Percentiles rank a stretch among this genome's conserved stretches.
phyloP scores from a whole-genome alignment of 2,797 vertebrate species.

The Pagetopsis macropterus region DNA sequence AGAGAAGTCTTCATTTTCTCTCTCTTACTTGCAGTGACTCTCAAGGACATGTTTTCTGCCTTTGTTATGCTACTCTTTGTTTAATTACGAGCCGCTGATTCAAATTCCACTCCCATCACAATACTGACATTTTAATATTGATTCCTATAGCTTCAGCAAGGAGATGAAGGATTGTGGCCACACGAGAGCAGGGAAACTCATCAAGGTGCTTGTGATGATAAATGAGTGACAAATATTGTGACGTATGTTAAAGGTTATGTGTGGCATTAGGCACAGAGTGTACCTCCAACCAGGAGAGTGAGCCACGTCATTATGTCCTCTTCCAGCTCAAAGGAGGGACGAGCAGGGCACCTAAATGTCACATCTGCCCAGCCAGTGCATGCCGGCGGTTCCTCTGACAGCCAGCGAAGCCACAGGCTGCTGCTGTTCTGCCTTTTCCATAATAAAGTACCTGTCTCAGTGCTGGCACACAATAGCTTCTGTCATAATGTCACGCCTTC shows the following conservation, averaged over 20 bases:
- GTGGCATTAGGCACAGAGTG: slow-evolving; percentile 38
- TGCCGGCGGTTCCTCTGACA: slow-evolving; percentile 51
- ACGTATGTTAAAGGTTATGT: slow-evolving; percentile 66
- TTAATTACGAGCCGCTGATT: slow-evolving; percentile 61
- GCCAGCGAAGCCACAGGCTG: slow-evolving; percentile 46
- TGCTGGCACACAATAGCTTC: slow-evolving; percentile 65
- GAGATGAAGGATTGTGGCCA: slow-evolving; percentile 27
- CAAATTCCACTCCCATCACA: slow-evolving; percentile 49
- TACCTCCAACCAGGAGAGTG: slow-evolving; percentile 51
- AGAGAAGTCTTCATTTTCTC: slow-evolving; percentile 15
- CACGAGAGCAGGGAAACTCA: slow-evolving; percentile 46
- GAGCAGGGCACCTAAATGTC: slow-evolving; percentile 78
- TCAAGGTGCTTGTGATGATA: slow-evolving; percentile 68
- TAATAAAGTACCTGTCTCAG: slow-evolving; percentile 59
- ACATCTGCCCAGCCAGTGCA: slow-evolving; percentile 53
- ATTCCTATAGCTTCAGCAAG: slow-evolving; percentile 40
- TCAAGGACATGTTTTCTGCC: slow-evolving; percentile 13
- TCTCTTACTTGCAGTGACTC: slow-evolving; percentile 1
- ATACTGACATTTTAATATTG: slow-evolving; percentile 71
- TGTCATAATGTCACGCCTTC: slow-evolving; percentile 63
- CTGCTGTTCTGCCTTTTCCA: slow-evolving; percentile 52
- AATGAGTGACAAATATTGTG: slow-evolving; percentile 69
- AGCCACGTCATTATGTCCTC: slow-evolving; percentile 59
- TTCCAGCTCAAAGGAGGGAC: slow-evolving; percentile 58
- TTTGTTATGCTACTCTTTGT: slow-evolving; percentile 38